These are phyloP conservation scores for Subacronicta megacephala DNA, from an alignment of 2,888 invertebrate species.

Conservation along the genomic window DNA sequence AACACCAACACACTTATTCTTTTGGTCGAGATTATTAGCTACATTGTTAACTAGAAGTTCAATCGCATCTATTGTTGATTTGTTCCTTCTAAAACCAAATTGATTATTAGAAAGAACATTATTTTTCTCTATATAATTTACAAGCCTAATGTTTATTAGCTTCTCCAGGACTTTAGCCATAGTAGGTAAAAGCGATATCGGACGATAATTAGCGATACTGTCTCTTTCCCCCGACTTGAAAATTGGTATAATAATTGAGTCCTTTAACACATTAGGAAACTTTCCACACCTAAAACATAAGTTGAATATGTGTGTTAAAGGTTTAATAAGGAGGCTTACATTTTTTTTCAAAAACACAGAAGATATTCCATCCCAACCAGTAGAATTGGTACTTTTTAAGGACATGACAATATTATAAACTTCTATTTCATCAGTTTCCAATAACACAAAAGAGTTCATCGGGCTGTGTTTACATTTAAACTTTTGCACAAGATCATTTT, in stretches of 20 bases:
- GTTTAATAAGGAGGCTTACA: background rate
- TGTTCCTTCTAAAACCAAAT: background rate
- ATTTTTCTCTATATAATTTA: slow-evolving; percentile 3
- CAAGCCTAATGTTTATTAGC: background rate
- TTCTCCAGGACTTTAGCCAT: slow-evolving; percentile 8
- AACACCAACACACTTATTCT: slow-evolving; percentile 11
- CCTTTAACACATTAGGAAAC: slow-evolving; percentile 1
- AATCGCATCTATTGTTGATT: slow-evolving; percentile 7
- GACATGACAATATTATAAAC: slow-evolving; percentile 1
- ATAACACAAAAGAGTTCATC: slow-evolving; percentile 11
- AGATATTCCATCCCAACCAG: slow-evolving; percentile 13
- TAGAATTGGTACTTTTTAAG: slow-evolving; percentile 5
- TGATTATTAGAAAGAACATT: slow-evolving; percentile 5
- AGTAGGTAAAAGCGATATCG: slow-evolving; percentile 10
- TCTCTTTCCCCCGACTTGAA: slow-evolving; percentile 13
- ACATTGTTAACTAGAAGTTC: slow-evolving; percentile 1
- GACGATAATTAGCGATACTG: slow-evolving; percentile 17
- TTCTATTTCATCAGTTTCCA: slow-evolving; percentile 13
- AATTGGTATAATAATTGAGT: slow-evolving; percentile 1
- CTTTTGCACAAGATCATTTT: slow-evolving; percentile 12
- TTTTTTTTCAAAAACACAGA: background rate
- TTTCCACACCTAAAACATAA: slow-evolving; percentile 3
- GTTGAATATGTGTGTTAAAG: slow-evolving; percentile 4
- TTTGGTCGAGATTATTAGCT: slow-evolving; percentile 5
- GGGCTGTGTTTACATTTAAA: slow-evolving; percentile 1